Evolutionary conservation across 2,888 invertebrate species (phyloP).

Genomic region (Julus scandinavius): DNA sequence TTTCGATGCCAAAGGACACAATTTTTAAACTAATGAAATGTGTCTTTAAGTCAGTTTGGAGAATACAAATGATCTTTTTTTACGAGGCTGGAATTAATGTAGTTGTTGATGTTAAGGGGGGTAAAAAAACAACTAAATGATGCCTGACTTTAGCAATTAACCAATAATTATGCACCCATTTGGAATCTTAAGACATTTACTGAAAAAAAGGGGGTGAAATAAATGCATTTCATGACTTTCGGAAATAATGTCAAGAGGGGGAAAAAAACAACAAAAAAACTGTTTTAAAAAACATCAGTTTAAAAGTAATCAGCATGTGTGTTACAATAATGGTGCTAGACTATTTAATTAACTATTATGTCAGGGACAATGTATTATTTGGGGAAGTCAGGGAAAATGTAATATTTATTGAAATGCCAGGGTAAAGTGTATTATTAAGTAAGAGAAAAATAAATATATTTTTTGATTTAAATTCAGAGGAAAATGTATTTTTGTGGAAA

Average conservation of each 20-base stretch:
- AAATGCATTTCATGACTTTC: not conserved
- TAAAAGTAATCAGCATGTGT: not conserved
- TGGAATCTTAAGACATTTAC: not conserved
- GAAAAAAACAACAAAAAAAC: not conserved
- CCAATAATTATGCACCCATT: constrained; percentile 12
- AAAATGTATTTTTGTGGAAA: no score
- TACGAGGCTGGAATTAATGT: not conserved
- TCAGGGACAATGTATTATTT: no score
- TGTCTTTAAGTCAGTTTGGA: not conserved
- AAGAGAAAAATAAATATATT: no score
- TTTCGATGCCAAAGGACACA: not conserved
- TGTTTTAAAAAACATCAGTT: not conserved
- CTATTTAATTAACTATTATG: no score
- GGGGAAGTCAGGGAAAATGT: no score
- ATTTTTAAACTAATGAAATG: not conserved
- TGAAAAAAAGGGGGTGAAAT: not conserved
- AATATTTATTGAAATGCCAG: no score
- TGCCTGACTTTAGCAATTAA: not conserved
- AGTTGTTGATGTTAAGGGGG: not conserved
- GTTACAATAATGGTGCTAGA: not conserved
- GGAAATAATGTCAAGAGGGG: not conserved
- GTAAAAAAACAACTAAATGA: not conserved
- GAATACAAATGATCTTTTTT: constrained; percentile 9
- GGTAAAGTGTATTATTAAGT: no score
- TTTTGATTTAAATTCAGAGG: no score